These are phyloP conservation scores for Crioceris asparagi DNA, from an alignment of 2,888 invertebrate genomes.

Conservation along the genomic window DNA sequence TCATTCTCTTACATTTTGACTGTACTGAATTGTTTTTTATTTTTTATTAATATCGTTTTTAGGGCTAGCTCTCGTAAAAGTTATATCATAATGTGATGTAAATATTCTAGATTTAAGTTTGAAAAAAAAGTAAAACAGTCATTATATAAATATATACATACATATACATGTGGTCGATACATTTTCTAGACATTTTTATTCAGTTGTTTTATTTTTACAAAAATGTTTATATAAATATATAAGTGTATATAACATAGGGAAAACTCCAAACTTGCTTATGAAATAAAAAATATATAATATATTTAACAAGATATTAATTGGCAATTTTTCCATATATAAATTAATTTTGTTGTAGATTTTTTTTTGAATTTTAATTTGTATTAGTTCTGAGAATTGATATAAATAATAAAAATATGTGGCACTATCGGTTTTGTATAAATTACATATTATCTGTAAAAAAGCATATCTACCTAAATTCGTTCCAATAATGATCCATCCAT, in stretches of 20 bases:
- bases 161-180: no score
- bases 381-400: conserved; percentile 15
- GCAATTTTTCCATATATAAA: conserved; percentile 10
- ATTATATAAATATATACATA: no score
- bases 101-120: neutral
- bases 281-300: conserved; percentile 4
- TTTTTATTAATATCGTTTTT: no score
- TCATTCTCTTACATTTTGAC: no score
- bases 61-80: neutral
- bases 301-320: conserved; percentile 9
- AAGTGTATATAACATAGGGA: conserved; percentile 18
- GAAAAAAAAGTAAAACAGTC: neutral
- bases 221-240: no score
- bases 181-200: neutral
- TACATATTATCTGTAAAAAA: no score
- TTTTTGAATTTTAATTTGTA: conserved; percentile 16
- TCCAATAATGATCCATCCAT: no score
- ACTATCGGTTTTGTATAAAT: no score
- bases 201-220: no score
- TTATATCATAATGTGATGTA: neutral
- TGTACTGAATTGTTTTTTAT: no score
- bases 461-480: no score
- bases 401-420: conserved; percentile 17
- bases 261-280: conserved; percentile 16
- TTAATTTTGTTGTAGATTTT: conserved; percentile 12